Conservation (phyloP, 2,888 invertebrate species). For the Silvanus unidentatus region DNA sequence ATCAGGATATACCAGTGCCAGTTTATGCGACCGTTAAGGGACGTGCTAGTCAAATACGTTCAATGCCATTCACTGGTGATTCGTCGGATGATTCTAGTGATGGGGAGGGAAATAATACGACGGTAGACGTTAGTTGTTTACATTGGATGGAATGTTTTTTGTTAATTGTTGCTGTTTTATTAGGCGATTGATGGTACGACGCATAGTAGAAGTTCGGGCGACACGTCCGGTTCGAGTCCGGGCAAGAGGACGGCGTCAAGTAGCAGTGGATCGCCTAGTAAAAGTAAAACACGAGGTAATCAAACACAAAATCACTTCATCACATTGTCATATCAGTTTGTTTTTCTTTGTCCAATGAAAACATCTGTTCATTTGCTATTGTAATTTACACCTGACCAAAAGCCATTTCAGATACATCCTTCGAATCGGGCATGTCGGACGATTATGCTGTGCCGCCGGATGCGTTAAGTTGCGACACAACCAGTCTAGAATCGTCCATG, state of each 20-base stretch:
- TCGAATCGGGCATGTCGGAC: conserved; percentile 90
- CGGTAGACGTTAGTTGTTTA: conserved; percentile 33
- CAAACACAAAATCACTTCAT: too few relatives aligned
- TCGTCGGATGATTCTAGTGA: conserved; percentile 93
- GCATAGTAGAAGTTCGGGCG: conserved; percentile 81
- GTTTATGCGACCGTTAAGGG: conserved; percentile 96
- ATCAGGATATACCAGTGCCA: conserved; percentile 87
- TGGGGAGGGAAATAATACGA: conserved; percentile 63
- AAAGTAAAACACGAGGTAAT: conserved; percentile 73
- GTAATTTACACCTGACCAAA: conserved; percentile 37
- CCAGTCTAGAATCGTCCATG: conserved; percentile 71
- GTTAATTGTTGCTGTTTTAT: conserved; percentile 7
- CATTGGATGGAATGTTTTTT: not conserved
- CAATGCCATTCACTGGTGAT: conserved; percentile 92
- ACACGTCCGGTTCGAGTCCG: conserved; percentile 77
- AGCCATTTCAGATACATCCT: conserved; percentile 74
- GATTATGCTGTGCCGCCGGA: conserved; percentile 97
- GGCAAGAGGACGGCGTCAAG: conserved; percentile 63
- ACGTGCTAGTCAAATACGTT: conserved; percentile 91
- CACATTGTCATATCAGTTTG: conserved; percentile 2
- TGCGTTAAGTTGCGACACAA: conserved; percentile 76
- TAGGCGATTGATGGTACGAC: conserved; percentile 51
- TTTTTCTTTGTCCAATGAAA: too few relatives aligned
- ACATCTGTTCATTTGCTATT: conserved; percentile 18
- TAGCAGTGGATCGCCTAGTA: conserved; percentile 74